Conservation (phyloP, 2,113 vertebrate species). For the Peucedramus taeniatus region DNA sequence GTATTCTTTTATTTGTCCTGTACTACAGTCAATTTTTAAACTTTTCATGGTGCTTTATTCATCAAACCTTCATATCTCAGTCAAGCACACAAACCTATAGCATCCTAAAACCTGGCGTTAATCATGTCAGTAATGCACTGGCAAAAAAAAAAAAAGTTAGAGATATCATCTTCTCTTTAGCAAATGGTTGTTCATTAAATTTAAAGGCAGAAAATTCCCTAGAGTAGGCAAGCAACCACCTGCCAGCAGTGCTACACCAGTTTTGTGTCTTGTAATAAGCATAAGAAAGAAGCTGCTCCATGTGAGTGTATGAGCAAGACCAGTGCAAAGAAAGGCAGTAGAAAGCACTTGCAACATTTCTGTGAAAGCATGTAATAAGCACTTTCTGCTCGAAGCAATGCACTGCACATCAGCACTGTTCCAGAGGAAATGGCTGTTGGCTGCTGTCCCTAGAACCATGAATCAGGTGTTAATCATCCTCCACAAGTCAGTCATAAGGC, state of each 20-base stretch:
- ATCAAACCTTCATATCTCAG: neutral
- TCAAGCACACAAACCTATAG: neutral
- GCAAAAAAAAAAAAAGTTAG: neutral
- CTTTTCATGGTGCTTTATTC: neutral
- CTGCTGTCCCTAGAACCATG: neutral
- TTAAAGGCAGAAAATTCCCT: neutral
- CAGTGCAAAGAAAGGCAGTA: neutral
- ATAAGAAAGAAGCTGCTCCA: neutral
- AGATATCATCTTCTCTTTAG: neutral
- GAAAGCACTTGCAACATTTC: neutral
- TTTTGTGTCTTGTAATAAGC: neutral
- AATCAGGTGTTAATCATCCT: slow-evolving; percentile 11
- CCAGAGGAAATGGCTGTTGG: slow-evolving; percentile 14
- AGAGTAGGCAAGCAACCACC: neutral
- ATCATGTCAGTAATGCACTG: neutral
- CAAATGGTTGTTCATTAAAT: neutral
- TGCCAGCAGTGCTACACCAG: neutral
- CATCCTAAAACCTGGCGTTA: neutral
- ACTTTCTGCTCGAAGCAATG: neutral
- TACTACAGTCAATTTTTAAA: neutral
- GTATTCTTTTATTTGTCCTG: neutral
- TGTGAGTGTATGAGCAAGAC: neutral
- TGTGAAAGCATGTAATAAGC: neutral
- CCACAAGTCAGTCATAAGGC: slow-evolving; percentile 26
- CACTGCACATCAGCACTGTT: neutral